Base-by-base conservation (phyloP, 2,797 vertebrate genomes). In the Emydoidea blandingii region DNA sequence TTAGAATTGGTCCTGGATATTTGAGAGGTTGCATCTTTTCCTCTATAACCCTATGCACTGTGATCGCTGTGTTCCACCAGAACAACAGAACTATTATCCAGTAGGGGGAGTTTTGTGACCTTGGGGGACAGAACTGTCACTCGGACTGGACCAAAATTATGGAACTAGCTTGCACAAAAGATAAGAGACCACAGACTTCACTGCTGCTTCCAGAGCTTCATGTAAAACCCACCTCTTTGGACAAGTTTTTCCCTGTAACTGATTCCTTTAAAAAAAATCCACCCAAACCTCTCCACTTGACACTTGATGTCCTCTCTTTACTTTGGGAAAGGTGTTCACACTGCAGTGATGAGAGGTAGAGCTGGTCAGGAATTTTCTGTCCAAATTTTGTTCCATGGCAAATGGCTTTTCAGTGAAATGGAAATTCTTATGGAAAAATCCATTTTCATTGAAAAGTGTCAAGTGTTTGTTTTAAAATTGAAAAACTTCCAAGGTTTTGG, bases 241-340 rank as follows among this genome's bases (percentile, higher is more conserved):
- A 14, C 27, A 78, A 31, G 27, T 27, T 44, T 47, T 14, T 27
- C 2, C 5, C 37, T 47, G 41, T 27, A 6, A 8, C 27, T 18
- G 68, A 25, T 41, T 74, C 3, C 29, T 29, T 49, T 49, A 29
- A 18, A 76, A 78, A 49, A 78, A 78, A 78, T 18, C 27, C 27
- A 49, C 27, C 44, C 25, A 78, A 78, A 31, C 14, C 27, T 6
- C 50, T 41, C 31, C 0, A 0, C 23, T 49, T 0, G 1, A 16
- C 34, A 19, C 11, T 0, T 1, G 14, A 3, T 1, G 1, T 5
- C 49, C 53, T 76, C 0, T 0, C 57, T 62, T 47, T 19, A 0
- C 41, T 80, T 65, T 37, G 54, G 83, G 65, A 49, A 79, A 68
- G 65, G 3, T 0, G 0, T 78, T 84, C 81, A 91, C 5, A 37